Evolutionary conservation across 2,888 invertebrate genomes (phyloP).

Genomic region (Choristoneura rosaceana): DNA sequence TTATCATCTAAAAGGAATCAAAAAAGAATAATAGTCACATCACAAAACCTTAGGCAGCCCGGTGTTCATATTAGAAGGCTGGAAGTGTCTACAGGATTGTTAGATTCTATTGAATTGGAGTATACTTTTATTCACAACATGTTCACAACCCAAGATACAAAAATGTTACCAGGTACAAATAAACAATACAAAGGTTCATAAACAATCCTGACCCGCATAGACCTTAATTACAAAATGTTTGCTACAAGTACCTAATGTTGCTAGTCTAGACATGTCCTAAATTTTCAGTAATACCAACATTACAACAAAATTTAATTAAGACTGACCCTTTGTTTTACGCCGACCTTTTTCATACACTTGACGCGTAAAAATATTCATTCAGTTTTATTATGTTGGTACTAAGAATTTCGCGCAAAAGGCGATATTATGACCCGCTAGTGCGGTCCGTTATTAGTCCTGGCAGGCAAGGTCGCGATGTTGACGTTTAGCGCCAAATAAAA

Average conservation of each 20-base stretch:
- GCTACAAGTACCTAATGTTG: conserved; percentile 1
- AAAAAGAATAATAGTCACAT: too few species aligned
- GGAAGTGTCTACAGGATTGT: too few species aligned
- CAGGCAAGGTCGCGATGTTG: conserved; percentile 16
- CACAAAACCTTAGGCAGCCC: too few species aligned
- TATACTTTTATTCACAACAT: too few species aligned
- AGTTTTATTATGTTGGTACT: conserved; percentile 29
- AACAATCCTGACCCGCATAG: background rate
- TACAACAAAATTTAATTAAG: conserved; percentile 30
- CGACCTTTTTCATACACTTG: background rate
- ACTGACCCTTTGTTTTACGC: conserved; percentile 21
- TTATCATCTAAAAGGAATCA: too few species aligned
- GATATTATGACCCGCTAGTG: conserved; percentile 22
- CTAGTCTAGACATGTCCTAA: conserved; percentile 20
- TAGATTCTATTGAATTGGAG: too few species aligned
- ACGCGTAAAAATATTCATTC: conserved; percentile 19
- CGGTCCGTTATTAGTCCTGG: conserved; percentile 14
- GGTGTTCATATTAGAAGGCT: too few species aligned
- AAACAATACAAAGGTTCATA: background rate
- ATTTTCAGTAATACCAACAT: conserved; percentile 29
- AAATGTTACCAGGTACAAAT: too few species aligned
- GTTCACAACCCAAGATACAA: too few species aligned
- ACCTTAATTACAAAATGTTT: conserved; percentile 1
- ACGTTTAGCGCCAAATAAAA: conserved; percentile 9
- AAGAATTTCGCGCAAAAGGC: conserved; percentile 24